Evolutionary conservation across 2,113 vertebrate species (phyloP).

Genomic region (Emydocephalus ijimae): DNA sequence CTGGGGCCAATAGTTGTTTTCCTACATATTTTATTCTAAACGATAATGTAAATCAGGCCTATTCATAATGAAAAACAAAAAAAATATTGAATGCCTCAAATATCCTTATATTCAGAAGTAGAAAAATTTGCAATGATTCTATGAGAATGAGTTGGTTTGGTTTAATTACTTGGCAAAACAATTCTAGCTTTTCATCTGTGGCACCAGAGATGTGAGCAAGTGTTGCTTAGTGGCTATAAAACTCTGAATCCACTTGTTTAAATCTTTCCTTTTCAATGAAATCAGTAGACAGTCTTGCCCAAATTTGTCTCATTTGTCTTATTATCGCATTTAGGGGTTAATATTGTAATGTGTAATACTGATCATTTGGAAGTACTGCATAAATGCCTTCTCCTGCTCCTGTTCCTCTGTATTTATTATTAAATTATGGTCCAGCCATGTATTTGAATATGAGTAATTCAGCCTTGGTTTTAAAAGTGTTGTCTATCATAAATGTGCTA

Average conservation of each 20-base stretch:
- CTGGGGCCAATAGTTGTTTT: not conserved
- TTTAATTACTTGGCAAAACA: not conserved
- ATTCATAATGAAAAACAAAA: not conserved
- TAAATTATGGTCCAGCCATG: slow-evolving; percentile 6
- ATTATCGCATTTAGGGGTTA: not conserved
- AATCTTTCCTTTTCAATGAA: not conserved
- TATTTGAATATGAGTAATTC: slow-evolving; percentile 30
- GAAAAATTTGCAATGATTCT: not conserved
- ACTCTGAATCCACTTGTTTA: not conserved
- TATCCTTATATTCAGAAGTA: not conserved
- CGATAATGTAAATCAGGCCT: not conserved
- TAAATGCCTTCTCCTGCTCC: not conserved
- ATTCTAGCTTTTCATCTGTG: not conserved
- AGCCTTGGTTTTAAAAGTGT: not conserved
- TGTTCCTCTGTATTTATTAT: not conserved
- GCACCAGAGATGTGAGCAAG: not conserved
- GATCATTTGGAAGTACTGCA: not conserved
- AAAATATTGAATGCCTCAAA: not conserved
- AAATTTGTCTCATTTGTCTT: not conserved
- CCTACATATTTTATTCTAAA: not conserved
- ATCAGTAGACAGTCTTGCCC: not conserved
- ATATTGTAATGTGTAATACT: not conserved
- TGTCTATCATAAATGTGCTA: not conserved
- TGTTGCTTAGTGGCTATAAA: not conserved
- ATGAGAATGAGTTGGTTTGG: not conserved